Percentiles rank a stretch among this genome's conserved stretches.
These are phyloP conservation scores for Anas capensis DNA, from an alignment of 2,797 vertebrate species.

Conservation along the genomic window DNA sequence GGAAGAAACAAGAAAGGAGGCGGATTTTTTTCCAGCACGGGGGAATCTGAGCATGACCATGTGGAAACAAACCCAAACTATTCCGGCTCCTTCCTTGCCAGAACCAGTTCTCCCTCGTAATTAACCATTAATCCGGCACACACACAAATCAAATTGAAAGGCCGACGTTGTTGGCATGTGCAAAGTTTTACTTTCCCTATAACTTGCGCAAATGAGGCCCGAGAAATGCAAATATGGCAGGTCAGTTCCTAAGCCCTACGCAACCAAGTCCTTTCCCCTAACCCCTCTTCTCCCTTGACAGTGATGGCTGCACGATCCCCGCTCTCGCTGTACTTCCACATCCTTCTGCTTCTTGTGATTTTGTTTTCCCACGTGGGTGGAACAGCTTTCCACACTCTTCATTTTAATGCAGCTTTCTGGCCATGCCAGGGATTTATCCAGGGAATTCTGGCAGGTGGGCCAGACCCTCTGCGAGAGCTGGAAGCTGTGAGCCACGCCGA, in stretches of 20 bases:
- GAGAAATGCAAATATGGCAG: neutral
- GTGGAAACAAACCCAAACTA: slow-evolving; percentile 44
- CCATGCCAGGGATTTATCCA: neutral
- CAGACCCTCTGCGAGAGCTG: neutral
- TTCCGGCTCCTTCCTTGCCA: neutral
- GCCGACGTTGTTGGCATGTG: neutral
- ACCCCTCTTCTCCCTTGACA: neutral
- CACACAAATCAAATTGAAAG: slow-evolving; percentile 13
- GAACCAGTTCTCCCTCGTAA: neutral
- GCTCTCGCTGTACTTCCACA: neutral
- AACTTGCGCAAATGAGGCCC: neutral
- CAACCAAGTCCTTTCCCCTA: neutral
- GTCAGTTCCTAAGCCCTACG: neutral
- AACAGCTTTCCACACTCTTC: neutral
- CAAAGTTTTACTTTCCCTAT: neutral
- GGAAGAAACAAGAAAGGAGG: slow-evolving; percentile 58
- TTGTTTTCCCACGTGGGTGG: neutral
- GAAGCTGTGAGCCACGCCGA: neutral
- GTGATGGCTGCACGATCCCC: neutral
- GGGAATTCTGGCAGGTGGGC: neutral
- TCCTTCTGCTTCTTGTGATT: neutral
- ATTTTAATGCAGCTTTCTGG: neutral
- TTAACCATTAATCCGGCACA: slow-evolving; percentile 11
- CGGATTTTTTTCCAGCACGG: neutral
- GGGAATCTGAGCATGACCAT: slow-evolving; percentile 37